These are phyloP conservation scores for Bombus cullumanus DNA, from an alignment of 1,140 invertebrate species.

Conservation along the genomic window DNA sequence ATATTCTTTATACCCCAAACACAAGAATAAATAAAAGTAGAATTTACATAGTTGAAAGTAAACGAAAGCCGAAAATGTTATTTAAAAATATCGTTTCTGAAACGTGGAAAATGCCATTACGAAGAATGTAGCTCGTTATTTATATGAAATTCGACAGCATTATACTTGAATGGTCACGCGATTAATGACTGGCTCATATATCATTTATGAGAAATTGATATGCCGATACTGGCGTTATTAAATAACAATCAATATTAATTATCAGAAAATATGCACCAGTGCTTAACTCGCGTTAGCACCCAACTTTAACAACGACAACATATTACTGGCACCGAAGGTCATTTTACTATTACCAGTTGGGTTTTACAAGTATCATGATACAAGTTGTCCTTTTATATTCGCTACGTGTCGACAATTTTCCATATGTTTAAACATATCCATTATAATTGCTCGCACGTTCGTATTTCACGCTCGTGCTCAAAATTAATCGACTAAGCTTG, in stretches of 20 bases:
- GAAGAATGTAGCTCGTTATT: neutral
- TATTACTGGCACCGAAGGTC: neutral
- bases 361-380: neutral
- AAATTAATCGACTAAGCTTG: neutral
- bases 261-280: conserved; percentile 10
- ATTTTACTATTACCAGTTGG: too few relatives aligned
- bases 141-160: conserved; percentile 6
- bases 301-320: neutral
- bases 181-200: conserved; percentile 44
- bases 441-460: neutral
- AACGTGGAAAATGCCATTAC: neutral
- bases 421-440: neutral
- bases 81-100: neutral
- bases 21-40: neutral
- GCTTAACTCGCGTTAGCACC: neutral
- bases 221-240: conserved; percentile 34
- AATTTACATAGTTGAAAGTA: neutral
- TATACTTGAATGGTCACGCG: conserved; percentile 26
- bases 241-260: conserved; percentile 50
- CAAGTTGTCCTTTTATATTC: neutral
- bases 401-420: neutral
- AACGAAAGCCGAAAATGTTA: neutral
- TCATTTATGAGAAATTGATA: conserved; percentile 42
- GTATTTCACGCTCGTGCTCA: neutral
- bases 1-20: neutral